Base-by-base conservation (phyloP, 2,113 vertebrate species). In the Platysteira castanea region DNA sequence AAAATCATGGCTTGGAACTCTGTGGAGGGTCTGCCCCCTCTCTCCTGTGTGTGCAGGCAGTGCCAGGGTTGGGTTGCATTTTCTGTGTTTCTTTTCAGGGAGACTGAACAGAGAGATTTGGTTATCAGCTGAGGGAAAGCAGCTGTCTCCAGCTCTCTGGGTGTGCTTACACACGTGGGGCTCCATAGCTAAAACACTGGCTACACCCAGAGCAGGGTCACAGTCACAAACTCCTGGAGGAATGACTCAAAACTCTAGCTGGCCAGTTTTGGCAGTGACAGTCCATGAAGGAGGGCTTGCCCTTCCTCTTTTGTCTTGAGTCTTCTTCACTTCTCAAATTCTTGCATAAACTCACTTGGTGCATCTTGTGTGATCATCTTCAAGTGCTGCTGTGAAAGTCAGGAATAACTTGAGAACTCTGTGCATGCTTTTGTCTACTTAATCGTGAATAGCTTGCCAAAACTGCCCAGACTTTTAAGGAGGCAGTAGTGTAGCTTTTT, bases 101-200 rank as follows among this genome's bases (percentile, higher is more conserved):
- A 82, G 74, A 8, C 52, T 78, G 61, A 78, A 56, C 9, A 24
- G 24, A 33, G 50, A 89, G 76, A 37, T 78, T 11, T 39, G 50
- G 41, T 73, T 96, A 89, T 96, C 68, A 78, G 92, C 84, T 84
- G 81, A 94, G 69, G 42, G 74, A 89, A 91, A 88, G 61, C 87
- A 84, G 78, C 84, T 84, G 75, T 30, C 84, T 94, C 33, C 52
- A 95, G 31, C 95, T 91, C 42, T 31, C 67, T 65, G 77, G 73
- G 49, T 67, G 60, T 30, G 26, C 54, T 83, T 37, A 82, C 77
- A 44, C 71, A 74, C 28, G 46, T 47, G 89, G 83, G 41, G 41
- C 69, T 97, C 94, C n/a, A 22, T 5, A 47, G 70, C 78, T 71
- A 49, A 76, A 79, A 77, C n/a, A 37, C 42, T 56, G 37, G 7